A percentile compares a stretch with the other conserved stretches of the same genome.
Evolutionary conservation across 2,888 invertebrate species (phyloP).

Genomic region (Drosophila mayaguana): DNA sequence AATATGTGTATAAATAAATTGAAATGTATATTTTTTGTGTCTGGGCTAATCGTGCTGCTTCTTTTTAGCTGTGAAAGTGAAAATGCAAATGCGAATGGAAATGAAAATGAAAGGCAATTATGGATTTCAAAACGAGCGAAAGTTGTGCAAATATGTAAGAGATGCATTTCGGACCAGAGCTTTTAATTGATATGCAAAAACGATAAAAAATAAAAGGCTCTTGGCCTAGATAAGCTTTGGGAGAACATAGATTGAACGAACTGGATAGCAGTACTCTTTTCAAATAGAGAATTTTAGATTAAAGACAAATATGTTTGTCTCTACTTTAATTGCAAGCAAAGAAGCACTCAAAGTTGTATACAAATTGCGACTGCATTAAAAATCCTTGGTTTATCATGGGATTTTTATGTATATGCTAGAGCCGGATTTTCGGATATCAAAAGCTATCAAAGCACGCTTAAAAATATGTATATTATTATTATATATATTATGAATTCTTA

Average conservation of each 20-base stretch:
- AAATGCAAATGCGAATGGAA: slow-evolving; percentile 3
- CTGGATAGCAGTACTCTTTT: background rate
- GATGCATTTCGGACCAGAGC: background rate
- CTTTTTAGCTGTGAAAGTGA: slow-evolving; percentile 5
- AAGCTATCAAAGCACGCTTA: too few relatives aligned
- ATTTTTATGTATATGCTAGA: too few relatives aligned
- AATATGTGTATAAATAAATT: background rate
- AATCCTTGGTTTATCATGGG: too few relatives aligned
- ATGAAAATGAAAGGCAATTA: slow-evolving; percentile 6
- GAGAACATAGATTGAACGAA: too few relatives aligned
- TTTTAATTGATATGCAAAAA: background rate
- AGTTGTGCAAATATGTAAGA: background rate
- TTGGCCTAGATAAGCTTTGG: background rate
- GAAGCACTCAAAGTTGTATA: too few relatives aligned
- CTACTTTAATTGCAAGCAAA: too few relatives aligned
- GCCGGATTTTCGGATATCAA: too few relatives aligned
- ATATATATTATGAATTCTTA: too few relatives aligned
- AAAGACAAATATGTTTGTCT: background rate
- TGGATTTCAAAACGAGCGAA: slow-evolving; percentile 4
- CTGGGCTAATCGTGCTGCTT: slow-evolving; percentile 12
- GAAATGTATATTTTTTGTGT: slow-evolving; percentile 16
- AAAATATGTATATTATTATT: too few relatives aligned
- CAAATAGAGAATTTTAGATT: background rate
- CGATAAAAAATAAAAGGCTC: background rate
- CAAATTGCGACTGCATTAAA: too few relatives aligned